Evolutionary conservation across 2,113 vertebrate genomes (phyloP), one percentile per base, ranked within the genome.

Genomic region (Lethenteron camtschaticum): DNA sequence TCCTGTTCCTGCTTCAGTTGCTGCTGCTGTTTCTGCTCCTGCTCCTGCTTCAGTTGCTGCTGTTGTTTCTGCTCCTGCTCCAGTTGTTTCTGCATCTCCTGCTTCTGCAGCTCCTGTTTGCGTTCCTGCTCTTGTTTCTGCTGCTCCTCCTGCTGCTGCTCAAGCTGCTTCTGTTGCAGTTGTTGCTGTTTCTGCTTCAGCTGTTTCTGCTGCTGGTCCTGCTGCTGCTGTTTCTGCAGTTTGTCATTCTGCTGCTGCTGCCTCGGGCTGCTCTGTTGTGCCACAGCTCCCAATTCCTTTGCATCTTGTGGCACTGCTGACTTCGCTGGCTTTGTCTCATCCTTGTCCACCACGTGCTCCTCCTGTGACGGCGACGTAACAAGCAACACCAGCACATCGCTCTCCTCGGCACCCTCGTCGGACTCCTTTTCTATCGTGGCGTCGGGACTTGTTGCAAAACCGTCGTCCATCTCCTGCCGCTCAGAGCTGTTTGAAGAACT

Each of bases 381-480:
- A 41, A 41, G 41, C 41, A 41, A 41, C 41, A 41, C 41, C 41
- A 41, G 41, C 75, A 80, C 79, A 72, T 82, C 83, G 76, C 81
- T 83, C 80, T 83, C 86, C 2, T 79, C 74, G 0, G 73, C 76
- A 73, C 79, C 85, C 75, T 87, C 85, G 70, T 85, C 83, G 66
- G 82, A 76, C 73, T 76, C 41, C 41, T 41, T 41, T 41, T 41
- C 41, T 41, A 41, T 41, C 41, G 41, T 41, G 41, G 41, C 41
- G 6, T 41, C 41, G 41, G 41, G 41, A 41, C 41, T 41, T 41
- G 41, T 41, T 41, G 41, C 41, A 41, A 41, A 66, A 66, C 20
- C 63, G 20, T 66, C 63, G 20, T 16, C 63, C 63, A 16, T 9
- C 10, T n/a, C 20, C 63, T 16, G 63, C n/a, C 63, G 63, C 63